Evolutionary conservation across 2,888 invertebrate genomes (phyloP).

Genomic region (Noctua comes): DNA sequence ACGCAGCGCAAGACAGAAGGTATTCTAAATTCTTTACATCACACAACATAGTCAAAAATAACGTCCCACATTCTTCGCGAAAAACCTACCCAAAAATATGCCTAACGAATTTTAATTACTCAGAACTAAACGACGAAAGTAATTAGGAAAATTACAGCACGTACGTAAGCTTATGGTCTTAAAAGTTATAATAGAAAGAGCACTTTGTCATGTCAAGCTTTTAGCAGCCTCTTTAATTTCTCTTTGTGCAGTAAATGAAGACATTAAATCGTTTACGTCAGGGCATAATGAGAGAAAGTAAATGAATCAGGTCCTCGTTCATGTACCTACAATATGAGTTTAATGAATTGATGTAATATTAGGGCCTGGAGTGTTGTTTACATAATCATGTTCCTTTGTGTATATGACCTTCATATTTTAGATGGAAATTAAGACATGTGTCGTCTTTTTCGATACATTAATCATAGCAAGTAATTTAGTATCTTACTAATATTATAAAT

Average conservation of each 20-base stretch:
- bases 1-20: too few species aligned
- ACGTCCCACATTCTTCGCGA: not conserved
- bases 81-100: constrained; percentile 38
- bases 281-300: constrained; percentile 80
- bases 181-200: constrained; percentile 88
- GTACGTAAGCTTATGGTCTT: constrained; percentile 84
- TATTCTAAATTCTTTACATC: not conserved
- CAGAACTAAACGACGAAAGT: constrained; percentile 76
- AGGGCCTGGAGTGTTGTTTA: constrained; percentile 46
- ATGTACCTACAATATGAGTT: constrained; percentile 60
- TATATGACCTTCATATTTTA: constrained; percentile 38
- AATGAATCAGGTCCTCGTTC: constrained; percentile 75
- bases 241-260: constrained; percentile 89
- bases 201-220: constrained; percentile 89
- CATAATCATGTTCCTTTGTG: constrained; percentile 20
- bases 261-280: constrained; percentile 88
- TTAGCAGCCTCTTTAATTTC: constrained; percentile 89
- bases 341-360: constrained; percentile 72
- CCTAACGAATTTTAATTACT: constrained; percentile 66
- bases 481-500: too few species aligned
- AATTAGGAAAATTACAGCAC: constrained; percentile 86
- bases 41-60: not conserved
- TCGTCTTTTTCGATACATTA: not conserved
- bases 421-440: constrained; percentile 18
- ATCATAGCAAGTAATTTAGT: not conserved